Evolutionary conservation across 2,888 invertebrate species (phyloP), one percentile per base, ranked within the genome.

Genomic region (Philaethria dido): DNA sequence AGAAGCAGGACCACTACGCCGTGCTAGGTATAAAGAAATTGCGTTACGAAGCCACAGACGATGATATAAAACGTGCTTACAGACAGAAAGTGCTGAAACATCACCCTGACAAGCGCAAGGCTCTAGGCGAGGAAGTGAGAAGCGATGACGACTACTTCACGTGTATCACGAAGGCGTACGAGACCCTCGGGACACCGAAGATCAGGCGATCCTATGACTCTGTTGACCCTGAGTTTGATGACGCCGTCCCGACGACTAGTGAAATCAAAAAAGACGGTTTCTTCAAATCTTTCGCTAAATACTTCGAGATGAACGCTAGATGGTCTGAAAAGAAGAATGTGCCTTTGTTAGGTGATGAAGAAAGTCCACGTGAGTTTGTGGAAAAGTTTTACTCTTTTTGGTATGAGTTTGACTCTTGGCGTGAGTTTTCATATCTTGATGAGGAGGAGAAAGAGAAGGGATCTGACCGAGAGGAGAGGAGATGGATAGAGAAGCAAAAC

Each of bases 381-480:
- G 98, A 99, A 81, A 83, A 82, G 72, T 99, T 99, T 89, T 99
- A 99, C 85, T 95, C 96, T 16, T 99, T 99, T 87, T 99, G 99
- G 99, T 99, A 97, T 86, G 96, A 98, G 79, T 99, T 99, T 89
- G 98, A 99, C 75, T 99, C 99, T 0, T 99, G 99, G 99, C 94
- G 99, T 71, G 99, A 99, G 85, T 99, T 97, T 89, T 99, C 99
- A 1, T 99, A 99, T 85, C 92, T 99, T 75, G 99, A 99, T 84
- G 99, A 99, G 88, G 99, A 99, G 84, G 99, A 99, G 81, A 99
- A 99, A 84, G 99, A 99, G 82, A 98, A 97, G 80, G 99, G 99
- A 0, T 98, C 98, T 84, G 99, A 97, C 86, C 95, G 99, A 1
- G 99, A 99, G 78, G 99, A 99, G 89, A 93, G 99, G 54, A 94